These are phyloP conservation scores for Solenopsis invicta DNA, from an alignment of 1,140 invertebrate species.

Conservation along the genomic window DNA sequence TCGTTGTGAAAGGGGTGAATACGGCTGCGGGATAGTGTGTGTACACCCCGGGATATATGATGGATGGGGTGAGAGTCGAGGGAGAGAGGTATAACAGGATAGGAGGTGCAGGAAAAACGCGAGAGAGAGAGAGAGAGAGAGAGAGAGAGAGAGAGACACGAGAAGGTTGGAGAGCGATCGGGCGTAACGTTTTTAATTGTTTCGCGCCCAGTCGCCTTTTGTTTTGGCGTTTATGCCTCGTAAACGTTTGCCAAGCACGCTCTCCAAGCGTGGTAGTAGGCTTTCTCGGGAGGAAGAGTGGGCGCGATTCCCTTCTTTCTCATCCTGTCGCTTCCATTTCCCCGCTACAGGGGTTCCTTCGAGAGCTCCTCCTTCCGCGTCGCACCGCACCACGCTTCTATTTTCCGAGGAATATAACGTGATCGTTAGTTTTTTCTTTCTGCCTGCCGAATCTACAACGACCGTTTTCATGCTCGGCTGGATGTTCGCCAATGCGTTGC, in stretches of 20 bases:
- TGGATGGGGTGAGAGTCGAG: conserved; percentile 62
- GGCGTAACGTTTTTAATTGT: conserved; percentile 87
- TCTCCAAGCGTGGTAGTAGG: conserved; percentile 15
- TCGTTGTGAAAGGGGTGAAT: conserved; percentile 72
- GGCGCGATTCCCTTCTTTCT: conserved; percentile 10
- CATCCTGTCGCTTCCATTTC: conserved; percentile 52
- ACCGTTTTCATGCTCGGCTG: conserved; percentile 34
- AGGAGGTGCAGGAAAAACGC: conserved; percentile 36
- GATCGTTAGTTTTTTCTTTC: conserved; percentile 60
- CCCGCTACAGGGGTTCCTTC: conserved; percentile 41
- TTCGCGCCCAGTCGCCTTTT: conserved; percentile 85
- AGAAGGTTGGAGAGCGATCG: conserved; percentile 83
- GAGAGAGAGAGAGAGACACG: conserved; percentile 67
- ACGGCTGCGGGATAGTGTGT: conserved; percentile 36
- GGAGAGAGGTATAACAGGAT: conserved; percentile 59
- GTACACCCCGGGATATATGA: conserved; percentile 53
- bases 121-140: conserved; percentile 49
- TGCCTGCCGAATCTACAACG: conserved; percentile 13
- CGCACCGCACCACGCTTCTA: conserved; percentile 34
- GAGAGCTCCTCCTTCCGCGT: conserved; percentile 41
- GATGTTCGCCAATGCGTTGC: conserved; percentile 50
- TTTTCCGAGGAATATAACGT: conserved; percentile 50
- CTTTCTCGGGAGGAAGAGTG: conserved; percentile 47
- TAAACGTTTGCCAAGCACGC: conserved; percentile 80
- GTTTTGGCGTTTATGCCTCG: conserved; percentile 86